Evolutionary conservation across 2,888 invertebrate genomes (phyloP).

Genomic region (Ligdia adustata): DNA sequence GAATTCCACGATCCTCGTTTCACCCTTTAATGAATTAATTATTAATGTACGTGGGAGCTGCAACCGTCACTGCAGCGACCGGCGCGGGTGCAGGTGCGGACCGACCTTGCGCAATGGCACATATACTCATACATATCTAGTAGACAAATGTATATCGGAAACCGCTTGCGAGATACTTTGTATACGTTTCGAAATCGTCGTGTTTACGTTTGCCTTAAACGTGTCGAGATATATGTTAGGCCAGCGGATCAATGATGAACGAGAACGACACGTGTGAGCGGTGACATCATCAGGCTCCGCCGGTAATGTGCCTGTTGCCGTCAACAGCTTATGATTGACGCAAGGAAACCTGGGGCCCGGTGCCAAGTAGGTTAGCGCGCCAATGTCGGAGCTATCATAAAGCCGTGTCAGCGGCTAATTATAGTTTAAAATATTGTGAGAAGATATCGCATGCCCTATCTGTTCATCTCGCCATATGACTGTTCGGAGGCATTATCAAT

Average conservation of each 20-base stretch:
- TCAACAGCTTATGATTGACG: slow-evolving; percentile 68
- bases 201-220: slow-evolving; percentile 53
- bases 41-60: slow-evolving; percentile 67
- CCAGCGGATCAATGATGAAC: slow-evolving; percentile 49
- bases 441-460: slow-evolving; percentile 42
- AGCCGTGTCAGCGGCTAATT: slow-evolving; percentile 53
- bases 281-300: slow-evolving; percentile 57
- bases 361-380: slow-evolving; percentile 78
- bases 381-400: slow-evolving; percentile 76
- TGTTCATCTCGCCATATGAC: slow-evolving; percentile 14
- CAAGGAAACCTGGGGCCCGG: slow-evolving; percentile 54
- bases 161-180: slow-evolving; percentile 71
- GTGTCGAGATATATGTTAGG: slow-evolving; percentile 49
- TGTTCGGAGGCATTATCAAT: slow-evolving; percentile 59
- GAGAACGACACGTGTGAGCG: slow-evolving; percentile 48
- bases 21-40: slow-evolving; percentile 60
- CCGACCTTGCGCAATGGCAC: slow-evolving; percentile 79
- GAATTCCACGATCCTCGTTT: slow-evolving; percentile 45
- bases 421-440: slow-evolving; percentile 50
- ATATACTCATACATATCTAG: slow-evolving; percentile 61
- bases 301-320: slow-evolving; percentile 20
- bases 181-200: slow-evolving; percentile 62
- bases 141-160: slow-evolving; percentile 70
- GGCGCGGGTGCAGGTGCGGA: slow-evolving; percentile 71
- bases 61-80: slow-evolving; percentile 67